Percentiles rank a stretch among this genome's conserved stretches.
These are phyloP conservation scores for Drosophila robusta DNA, from an alignment of 2,888 invertebrate species.

Conservation along the genomic window DNA sequence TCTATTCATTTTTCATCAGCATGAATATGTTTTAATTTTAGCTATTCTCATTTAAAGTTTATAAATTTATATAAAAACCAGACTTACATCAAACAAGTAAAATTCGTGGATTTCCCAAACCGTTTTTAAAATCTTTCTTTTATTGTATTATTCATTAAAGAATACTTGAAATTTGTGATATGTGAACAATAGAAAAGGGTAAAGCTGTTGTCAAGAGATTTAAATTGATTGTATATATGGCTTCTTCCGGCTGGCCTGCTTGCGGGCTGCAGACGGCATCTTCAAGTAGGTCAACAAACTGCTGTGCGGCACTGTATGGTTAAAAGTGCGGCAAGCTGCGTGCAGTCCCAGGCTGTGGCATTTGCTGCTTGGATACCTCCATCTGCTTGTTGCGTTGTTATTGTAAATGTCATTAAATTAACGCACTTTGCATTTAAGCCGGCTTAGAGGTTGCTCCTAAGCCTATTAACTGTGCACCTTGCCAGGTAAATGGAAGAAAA, in stretches of 20 bases:
- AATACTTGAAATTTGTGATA: background rate
- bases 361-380: background rate
- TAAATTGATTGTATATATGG: background rate
- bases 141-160: background rate
- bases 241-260: background rate
- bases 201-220: background rate
- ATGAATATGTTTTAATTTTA: no score
- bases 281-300: slow-evolving; percentile 21
- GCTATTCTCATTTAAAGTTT: no score
- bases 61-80: no score
- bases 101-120: no score
- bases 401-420: slow-evolving; percentile 62
- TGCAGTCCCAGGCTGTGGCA: slow-evolving; percentile 5
- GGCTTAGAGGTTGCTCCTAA: slow-evolving; percentile 53
- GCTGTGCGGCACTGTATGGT: slow-evolving; percentile 4
- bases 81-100: no score
- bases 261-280: slow-evolving; percentile 2
- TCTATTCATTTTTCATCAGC: no score
- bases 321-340: slow-evolving; percentile 16
- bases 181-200: background rate
- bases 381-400: slow-evolving; percentile 5
- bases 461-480: slow-evolving; percentile 57
- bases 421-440: slow-evolving; percentile 70
- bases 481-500: slow-evolving; percentile 12
- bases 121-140: background rate